Base-by-base conservation (phyloP, 2,888 invertebrate genomes). In the Drosophila limbata region DNA sequence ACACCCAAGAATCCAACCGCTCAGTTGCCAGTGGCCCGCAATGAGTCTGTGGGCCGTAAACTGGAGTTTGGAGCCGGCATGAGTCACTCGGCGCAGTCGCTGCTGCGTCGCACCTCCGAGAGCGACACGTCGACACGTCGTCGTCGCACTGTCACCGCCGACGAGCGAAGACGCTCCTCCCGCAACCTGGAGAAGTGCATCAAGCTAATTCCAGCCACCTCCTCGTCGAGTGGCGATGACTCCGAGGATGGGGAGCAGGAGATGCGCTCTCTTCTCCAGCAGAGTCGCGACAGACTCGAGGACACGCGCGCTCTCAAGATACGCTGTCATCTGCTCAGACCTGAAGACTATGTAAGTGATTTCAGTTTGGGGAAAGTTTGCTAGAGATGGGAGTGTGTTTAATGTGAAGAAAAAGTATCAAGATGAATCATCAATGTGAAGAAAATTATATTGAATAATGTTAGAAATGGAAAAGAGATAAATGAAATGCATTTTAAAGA, bases 291-390 rank as follows among this genome's bases (percentile, higher is more conserved):
- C 65, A 89, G 91, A 33, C 79, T 93, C 21, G 93, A 93, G 64
- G 91, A 93, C 59, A 93, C 93, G 37, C 90, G 91, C 35, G 90
- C 92, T 8, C 78, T 93, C 11, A 92, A 92, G 72, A 92, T 92
- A 76, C 92, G 92, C 67, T 92, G 92, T 61, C 93, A 93, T 85
- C 84, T 93, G 65, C 84, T 93, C 40, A 86, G 92, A 56, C 92
- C 93, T 11, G 93, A 93, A 84, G 93, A 93, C 86, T 93, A 93
- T 89, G 93, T 93, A 90, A 92, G 93, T 85, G 3, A 11, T 8
- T 35, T 1, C 4, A 11, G 5, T 11, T 6, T 5, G 10, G 31
- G 5, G 4, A 2, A 33, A 5, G 0, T 8, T 39, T 25, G 13
- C 1, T 6, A 8, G 13, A 11, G 9, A 13, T 17, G 25, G 4